Evolutionary conservation across 53 echinoderm and acorn worm species (phyloP), one percentile per base, ranked within the genome.

Genomic region (Arbacia lixula): DNA sequence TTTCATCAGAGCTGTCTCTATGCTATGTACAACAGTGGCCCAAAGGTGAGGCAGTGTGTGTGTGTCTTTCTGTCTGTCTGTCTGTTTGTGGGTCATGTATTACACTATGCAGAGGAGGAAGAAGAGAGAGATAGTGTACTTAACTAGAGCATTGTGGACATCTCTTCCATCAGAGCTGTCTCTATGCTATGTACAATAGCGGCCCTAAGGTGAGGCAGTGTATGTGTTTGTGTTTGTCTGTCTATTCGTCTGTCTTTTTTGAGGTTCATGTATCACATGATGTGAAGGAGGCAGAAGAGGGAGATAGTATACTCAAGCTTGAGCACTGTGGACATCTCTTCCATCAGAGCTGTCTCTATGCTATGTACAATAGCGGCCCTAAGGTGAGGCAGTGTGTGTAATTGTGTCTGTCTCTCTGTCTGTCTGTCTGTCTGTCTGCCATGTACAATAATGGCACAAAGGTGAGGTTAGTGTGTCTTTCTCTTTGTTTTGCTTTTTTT

Each of bases 11-110:
- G 99, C 12, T 99, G 99, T 83, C 85, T 99, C 12, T 55, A 90
- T 50, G 99, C 99, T 40, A 99, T 95, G 99, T 99, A 99, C 90
- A 85, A 85, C 62, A 92, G 94, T 87, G 99, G 99, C 43, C 95
- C 99, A 69, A 90, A 89, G 85, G 99, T 99, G 82, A 72, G 85
- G 66, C 10, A 5, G n/a, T n/a, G n/a, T n/a, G n/a, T n/a, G n/a
- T n/a, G n/a, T n/a, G n/a, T n/a, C n/a, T n/a, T n/a, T n/a, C n/a
- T n/a, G n/a, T n/a, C n/a, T n/a, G n/a, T n/a, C n/a, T n/a, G n/a
- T n/a, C n/a, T n/a, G n/a, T n/a, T n/a, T n/a, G n/a, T n/a, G n/a
- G 57, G 68, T 12, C 75, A 85, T n/a, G 60, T 76, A 8, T 99
- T 94, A 8, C 88, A 93, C 66, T 96, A 93, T 49, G 80, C 85